phyloP scores from a whole-genome alignment of 2,888 invertebrate genomes.

The Baronia brevicornis region DNA sequence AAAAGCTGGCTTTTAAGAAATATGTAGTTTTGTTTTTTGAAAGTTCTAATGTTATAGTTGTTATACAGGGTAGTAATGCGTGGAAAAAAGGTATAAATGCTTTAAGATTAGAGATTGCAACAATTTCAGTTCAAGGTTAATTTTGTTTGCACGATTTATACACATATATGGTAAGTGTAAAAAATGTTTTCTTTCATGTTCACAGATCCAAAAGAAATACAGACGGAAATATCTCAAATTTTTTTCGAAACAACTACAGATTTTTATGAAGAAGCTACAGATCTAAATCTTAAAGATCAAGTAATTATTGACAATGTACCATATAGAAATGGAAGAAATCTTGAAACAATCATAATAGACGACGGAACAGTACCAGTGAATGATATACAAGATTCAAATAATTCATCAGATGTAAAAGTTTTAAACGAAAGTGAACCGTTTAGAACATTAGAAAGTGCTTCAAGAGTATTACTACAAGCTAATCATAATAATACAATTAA shows the following conservation, averaged over 20 bases:
- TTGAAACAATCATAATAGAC: constrained; percentile 8
- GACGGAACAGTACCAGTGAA: too few relatives aligned
- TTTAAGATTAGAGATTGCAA: too few relatives aligned
- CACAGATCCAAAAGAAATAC: constrained; percentile 41
- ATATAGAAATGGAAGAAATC: constrained; percentile 8
- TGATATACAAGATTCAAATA: not conserved
- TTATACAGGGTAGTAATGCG: too few relatives aligned
- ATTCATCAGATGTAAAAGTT: constrained; percentile 26
- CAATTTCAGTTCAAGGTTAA: too few relatives aligned
- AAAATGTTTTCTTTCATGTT: constrained; percentile 26
- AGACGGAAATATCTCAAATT: constrained; percentile 30
- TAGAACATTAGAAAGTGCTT: constrained; percentile 48
- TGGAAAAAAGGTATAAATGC: too few relatives aligned
- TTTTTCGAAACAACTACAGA: constrained; percentile 23
- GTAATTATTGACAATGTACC: constrained; percentile 8
- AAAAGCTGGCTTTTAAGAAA: too few relatives aligned
- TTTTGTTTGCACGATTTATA: too few relatives aligned
- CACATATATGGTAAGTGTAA: too few relatives aligned
- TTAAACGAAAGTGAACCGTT: constrained; percentile 25
- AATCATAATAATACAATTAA: constrained; percentile 36
- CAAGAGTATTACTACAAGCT: constrained; percentile 46
- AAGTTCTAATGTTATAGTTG: too few relatives aligned
- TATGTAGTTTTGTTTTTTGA: too few relatives aligned
- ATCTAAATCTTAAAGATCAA: constrained; percentile 18
- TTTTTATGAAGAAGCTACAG: constrained; percentile 9